Evolutionary conservation across 2,113 vertebrate genomes (phyloP).

Genomic region (Raja brachyura): DNA sequence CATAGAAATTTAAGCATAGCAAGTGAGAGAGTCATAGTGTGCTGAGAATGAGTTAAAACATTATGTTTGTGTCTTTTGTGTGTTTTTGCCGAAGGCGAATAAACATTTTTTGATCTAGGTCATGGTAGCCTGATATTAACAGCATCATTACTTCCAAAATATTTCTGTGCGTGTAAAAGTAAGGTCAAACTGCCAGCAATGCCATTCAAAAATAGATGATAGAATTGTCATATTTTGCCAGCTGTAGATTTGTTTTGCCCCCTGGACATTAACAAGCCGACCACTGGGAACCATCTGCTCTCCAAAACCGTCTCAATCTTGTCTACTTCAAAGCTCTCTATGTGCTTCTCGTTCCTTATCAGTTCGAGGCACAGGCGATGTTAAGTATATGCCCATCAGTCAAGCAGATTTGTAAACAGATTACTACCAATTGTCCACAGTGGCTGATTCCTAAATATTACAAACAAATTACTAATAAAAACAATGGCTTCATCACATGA

Average conservation of each 20-base stretch:
- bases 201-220: conserved; percentile 25
- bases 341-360: not conserved
- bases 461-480: not conserved
- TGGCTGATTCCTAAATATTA: not conserved
- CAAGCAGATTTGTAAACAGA: not conserved
- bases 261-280: conserved; percentile 11
- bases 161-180: not conserved
- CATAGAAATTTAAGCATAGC: not conserved
- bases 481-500: too few species aligned
- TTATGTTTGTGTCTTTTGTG: not conserved
- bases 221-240: conserved; percentile 16
- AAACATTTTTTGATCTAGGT: not conserved
- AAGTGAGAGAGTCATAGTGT: not conserved
- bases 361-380: not conserved
- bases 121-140: not conserved
- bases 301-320: conserved; percentile 1
- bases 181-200: conserved; percentile 13
- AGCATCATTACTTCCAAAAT: conserved; percentile 27
- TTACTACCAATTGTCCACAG: not conserved
- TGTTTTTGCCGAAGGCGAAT: not conserved
- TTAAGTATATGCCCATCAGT: not conserved
- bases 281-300: not conserved
- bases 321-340: not conserved
- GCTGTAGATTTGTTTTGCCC: conserved; percentile 7
- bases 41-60: not conserved